Evolutionary conservation across 2,888 invertebrate species (phyloP).

Genomic region (Himalopsyche anomala): DNA sequence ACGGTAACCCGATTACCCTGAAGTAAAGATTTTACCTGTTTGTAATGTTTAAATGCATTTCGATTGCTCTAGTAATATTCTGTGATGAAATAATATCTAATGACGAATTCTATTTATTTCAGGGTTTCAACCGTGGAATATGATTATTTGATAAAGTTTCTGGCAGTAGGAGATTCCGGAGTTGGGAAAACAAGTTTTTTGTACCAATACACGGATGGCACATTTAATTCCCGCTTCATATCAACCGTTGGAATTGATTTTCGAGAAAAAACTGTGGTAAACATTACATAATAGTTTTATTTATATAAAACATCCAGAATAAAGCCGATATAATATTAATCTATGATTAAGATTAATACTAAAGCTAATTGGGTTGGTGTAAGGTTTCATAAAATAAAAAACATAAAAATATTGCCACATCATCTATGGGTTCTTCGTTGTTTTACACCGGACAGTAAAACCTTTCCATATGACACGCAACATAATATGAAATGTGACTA

Average conservation of each 20-base stretch:
- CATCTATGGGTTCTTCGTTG: too few relatives aligned
- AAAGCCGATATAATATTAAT: background rate
- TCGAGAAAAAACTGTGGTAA: conserved; percentile 94
- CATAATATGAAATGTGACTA: too few relatives aligned
- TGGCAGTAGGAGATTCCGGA: conserved; percentile 97
- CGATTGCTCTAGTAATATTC: too few relatives aligned
- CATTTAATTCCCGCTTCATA: conserved; percentile 94
- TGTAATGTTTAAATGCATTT: too few relatives aligned
- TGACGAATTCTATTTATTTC: background rate
- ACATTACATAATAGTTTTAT: conserved; percentile 66
- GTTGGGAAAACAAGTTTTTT: conserved; percentile 98
- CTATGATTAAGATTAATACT: background rate
- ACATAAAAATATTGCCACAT: too few relatives aligned
- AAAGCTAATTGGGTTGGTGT: background rate
- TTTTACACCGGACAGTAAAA: too few relatives aligned
- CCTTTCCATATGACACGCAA: too few relatives aligned
- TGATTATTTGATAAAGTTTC: conserved; percentile 94
- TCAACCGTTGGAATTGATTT: conserved; percentile 99
- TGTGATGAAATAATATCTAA: too few relatives aligned
- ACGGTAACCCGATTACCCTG: too few relatives aligned
- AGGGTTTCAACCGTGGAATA: conserved; percentile 80
- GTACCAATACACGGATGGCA: conserved; percentile 96
- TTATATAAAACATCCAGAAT: background rate
- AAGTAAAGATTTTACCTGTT: too few relatives aligned
- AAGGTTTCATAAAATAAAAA: background rate